Conservation (phyloP, 2,113 vertebrate genomes). For the Oryzias celebensis region DNA sequence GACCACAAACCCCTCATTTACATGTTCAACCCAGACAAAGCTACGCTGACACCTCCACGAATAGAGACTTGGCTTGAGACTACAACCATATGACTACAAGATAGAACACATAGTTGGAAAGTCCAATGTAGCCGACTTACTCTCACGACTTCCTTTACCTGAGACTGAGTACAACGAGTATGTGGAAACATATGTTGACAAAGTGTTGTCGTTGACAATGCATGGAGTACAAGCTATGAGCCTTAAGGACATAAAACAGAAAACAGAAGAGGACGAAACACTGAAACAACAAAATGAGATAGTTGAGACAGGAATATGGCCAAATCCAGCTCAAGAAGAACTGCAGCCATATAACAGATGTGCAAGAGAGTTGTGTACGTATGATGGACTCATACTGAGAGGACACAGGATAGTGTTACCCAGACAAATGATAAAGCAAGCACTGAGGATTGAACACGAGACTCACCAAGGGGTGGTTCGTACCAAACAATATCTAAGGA, state of each 20-base stretch:
- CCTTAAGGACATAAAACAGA: neutral
- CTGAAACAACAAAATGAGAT: neutral
- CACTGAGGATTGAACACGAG: neutral
- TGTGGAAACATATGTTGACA: neutral
- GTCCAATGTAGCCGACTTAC: neutral
- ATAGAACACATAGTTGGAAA: neutral
- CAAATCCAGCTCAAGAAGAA: neutral
- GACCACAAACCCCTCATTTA: slow-evolving; percentile 2
- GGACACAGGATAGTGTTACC: neutral
- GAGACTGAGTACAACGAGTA: neutral
- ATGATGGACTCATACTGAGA: slow-evolving; percentile 1
- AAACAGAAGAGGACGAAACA: neutral
- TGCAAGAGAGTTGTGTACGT: neutral
- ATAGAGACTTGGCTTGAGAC: slow-evolving; percentile 2
- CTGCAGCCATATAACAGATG: neutral
- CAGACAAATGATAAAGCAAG: neutral
- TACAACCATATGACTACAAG: slow-evolving; percentile 1
- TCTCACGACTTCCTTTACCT: neutral
- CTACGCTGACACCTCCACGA: neutral
- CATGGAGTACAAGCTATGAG: neutral
- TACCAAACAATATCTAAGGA: neutral
- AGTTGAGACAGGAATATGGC: neutral
- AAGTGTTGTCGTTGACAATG: neutral
- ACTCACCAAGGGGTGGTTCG: neutral
- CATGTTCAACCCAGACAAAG: slow-evolving; percentile 4